Conservation (phyloP, 2,888 invertebrate genomes). For the Trichopoda pennipes region DNA sequence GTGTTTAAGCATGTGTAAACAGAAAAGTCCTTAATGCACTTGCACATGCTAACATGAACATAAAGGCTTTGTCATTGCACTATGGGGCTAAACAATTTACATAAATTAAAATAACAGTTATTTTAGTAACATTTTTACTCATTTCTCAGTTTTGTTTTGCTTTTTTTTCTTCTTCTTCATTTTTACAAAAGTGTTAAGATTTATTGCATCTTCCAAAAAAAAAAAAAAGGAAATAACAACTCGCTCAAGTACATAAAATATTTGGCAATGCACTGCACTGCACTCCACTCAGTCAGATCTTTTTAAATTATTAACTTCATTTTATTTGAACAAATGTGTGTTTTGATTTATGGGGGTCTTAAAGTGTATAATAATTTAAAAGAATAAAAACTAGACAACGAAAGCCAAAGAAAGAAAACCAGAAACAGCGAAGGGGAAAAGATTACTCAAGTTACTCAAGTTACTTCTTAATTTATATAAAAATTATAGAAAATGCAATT, state of each 20-base stretch:
- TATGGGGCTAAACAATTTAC: slow-evolving; percentile 53
- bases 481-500: too few relatives aligned
- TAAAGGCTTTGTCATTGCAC: slow-evolving; percentile 33
- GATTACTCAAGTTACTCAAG: too few relatives aligned
- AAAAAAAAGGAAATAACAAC: not conserved
- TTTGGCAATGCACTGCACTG: slow-evolving; percentile 36
- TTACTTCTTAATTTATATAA: too few relatives aligned
- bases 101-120: slow-evolving; percentile 51
- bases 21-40: slow-evolving; percentile 12
- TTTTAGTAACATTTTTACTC: slow-evolving; percentile 27
- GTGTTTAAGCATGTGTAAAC: not conserved
- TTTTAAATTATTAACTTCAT: slow-evolving; percentile 24
- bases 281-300: too few relatives aligned
- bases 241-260: slow-evolving; percentile 35
- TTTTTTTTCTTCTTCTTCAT: not conserved
- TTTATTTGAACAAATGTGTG: slow-evolving; percentile 52
- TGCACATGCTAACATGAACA: slow-evolving; percentile 30
- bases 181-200: slow-evolving; percentile 37
- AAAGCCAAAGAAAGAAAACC: too few relatives aligned
- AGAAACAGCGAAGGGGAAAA: too few relatives aligned
- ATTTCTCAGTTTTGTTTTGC: not conserved
- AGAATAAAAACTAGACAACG: not conserved
- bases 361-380: slow-evolving; percentile 43
- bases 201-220: slow-evolving; percentile 39
- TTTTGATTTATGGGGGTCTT: slow-evolving; percentile 33